A percentile compares a stretch with the other conserved stretches of the same genome.
Evolutionary conservation across 1,140 invertebrate genomes (phyloP).

Genomic region (Teleopsis dalmanni): DNA sequence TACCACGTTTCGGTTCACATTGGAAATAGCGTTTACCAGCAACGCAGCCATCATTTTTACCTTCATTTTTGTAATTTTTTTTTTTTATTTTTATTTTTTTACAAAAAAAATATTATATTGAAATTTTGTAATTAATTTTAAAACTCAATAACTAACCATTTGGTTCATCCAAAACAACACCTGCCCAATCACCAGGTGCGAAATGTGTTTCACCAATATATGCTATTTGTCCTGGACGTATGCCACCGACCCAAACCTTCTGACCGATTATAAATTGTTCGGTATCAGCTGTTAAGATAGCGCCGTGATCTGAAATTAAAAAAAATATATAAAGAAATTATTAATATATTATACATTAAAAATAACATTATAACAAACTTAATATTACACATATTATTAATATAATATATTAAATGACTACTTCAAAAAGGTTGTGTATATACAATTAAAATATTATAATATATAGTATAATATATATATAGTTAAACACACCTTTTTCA

Average conservation of each 20-base stretch:
- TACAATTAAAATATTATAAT: not conserved
- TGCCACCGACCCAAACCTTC: slow-evolving; percentile 89
- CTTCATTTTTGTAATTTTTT: slow-evolving; percentile 42
- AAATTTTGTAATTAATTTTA: not conserved
- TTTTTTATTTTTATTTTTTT: not conserved
- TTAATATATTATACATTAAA: no score
- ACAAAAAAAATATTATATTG: not conserved
- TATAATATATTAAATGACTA: not conserved
- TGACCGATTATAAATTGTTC: slow-evolving; percentile 95
- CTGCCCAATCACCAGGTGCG: slow-evolving; percentile 93
- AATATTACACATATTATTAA: not conserved
- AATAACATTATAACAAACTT: not conserved
- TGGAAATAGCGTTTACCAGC: slow-evolving; percentile 87
- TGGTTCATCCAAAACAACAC: slow-evolving; percentile 88
- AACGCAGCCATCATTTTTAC: slow-evolving; percentile 96
- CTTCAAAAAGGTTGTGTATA: not conserved
- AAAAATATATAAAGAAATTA: not conserved
- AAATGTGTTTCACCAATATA: slow-evolving; percentile 98
- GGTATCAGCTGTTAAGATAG: slow-evolving; percentile 79
- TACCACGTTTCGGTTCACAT: slow-evolving; percentile 85
- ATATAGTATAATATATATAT: not conserved
- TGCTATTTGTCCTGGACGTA: slow-evolving; percentile 89
- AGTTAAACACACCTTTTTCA: not conserved
- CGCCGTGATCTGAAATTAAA: slow-evolving; percentile 63
- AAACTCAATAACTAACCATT: slow-evolving; percentile 55